Evolutionary conservation across 2,113 vertebrate species (phyloP), one percentile per base, ranked within the genome.

Genomic region (Sinocyclocheilus anophthalmus): DNA sequence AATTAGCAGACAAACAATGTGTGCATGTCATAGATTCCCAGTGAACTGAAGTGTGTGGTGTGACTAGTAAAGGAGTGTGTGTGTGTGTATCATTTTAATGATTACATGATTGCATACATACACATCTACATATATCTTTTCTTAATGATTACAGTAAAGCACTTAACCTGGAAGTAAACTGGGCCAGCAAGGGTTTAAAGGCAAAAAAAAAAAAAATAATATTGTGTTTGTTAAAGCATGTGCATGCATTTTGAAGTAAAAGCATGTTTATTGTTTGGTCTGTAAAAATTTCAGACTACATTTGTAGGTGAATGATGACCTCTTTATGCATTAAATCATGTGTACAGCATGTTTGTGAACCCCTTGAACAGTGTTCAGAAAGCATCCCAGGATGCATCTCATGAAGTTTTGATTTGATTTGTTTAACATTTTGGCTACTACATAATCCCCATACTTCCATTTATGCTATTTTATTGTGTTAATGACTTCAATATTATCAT

Each of bases 1-100:
- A 82, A 82, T 82, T 82, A 69, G 80, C 61, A 81, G 80, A 81
- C 30, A 24, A 81, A 48, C 80, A 30, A 61, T 61, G 20, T 8
- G 53, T 65, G 79, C n/a, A n/a, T 67, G 42, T 50, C n/a, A 81
- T n/a, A 50, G 39, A 26, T 50, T 48, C 14, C 42, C 4, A 1
- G 18, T 30, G 42, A 4, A 50, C 26, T 67, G 14, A 81, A n/a
- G 55, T 42, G 77, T 39, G 77, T 39, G 2, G 6, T 39, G 1
- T 45, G 12, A 50, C 48, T 13, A 45, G 48, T 50, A 50, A 10
- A 45, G 42, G 48, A 3, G 53, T 55, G 20, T n/a, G 39, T 80
- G 12, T 53, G 3, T 53, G 48, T 50, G 48, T 50, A 45, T 10
- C 42, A 45, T 45, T 10, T 10, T 45, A 45, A 10, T 45, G 10